Evolutionary conservation across 64 coral and sea anemone species (phyloP), one percentile per base, ranked within the genome.

Genomic region (Anthopleura sola): DNA sequence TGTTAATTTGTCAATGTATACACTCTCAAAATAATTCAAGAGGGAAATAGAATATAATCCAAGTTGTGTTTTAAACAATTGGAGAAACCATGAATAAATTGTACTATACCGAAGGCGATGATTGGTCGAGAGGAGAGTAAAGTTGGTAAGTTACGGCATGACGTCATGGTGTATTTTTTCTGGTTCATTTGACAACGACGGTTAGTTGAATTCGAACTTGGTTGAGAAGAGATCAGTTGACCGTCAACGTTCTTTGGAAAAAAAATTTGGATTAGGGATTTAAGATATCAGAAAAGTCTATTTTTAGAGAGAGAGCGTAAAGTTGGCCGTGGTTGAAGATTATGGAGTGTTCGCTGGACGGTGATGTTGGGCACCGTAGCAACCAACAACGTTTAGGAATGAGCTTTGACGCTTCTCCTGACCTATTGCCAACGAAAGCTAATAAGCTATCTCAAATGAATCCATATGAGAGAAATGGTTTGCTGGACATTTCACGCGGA

Each of bases 371-470:
- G 11, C n/a, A 20, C 66, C 66, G n/a, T 71, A 28, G 28, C 66
- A 71, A 71, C 66, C 26, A 71, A 15, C 34, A 32, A 71, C 66
- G 28, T 15, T 71, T 32, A 31, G 66, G 66, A 71, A 71, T 71
- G 31, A 71, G 66, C 31, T 71, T 71, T 71, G 66, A 71, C 66
- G 66, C 66, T 32, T 14, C 20, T 34, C 13, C 66, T 71, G 66
- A 71, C 16, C 29, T 71, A 71, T 71, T 71, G 34, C 66, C 66
- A 14, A 71, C 66, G 29, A 71, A 71, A 34, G 66, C 66, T 71
- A 71, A 71, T 71, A 71, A 71, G 66, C 28, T 71, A 71, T 71
- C 66, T 71, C 26, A 32, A 71, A 71, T 71, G 66, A 71, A 71
- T 71, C 66, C 66, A 10, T 83, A 83, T 21, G 47, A 60, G 19